Evolutionary conservation across 1,140 invertebrate species (phyloP).

Genomic region (Ostrea edulis): DNA sequence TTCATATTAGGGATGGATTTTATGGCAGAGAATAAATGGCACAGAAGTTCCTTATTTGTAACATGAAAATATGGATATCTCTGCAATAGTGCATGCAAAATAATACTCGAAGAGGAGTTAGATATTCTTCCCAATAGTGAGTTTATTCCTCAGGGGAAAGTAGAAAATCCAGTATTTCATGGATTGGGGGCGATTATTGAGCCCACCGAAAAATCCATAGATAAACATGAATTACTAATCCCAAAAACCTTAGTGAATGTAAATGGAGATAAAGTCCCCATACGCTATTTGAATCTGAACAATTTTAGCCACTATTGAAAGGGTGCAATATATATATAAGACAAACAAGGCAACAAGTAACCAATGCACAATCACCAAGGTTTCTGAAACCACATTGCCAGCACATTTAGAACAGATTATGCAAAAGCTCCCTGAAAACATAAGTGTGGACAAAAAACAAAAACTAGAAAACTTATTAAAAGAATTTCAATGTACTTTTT

Average conservation of each 20-base stretch:
- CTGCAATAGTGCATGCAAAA: background rate
- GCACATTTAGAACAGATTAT: background rate
- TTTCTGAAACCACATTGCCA: background rate
- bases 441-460: background rate
- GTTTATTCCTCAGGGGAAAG: background rate
- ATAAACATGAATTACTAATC: background rate
- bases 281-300: background rate
- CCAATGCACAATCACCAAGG: background rate
- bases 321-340: background rate
- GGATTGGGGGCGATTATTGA: background rate
- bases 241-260: background rate
- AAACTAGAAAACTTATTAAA: background rate
- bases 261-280: background rate
- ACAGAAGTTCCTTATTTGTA: background rate
- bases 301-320: background rate
- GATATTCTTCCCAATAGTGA: background rate
- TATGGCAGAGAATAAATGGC: conserved; percentile 28
- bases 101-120: background rate
- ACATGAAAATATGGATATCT: background rate
- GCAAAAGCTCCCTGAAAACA: background rate
- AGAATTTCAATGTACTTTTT: conserved; percentile 18
- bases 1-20: conserved; percentile 42
- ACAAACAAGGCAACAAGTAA: background rate
- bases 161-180: background rate
- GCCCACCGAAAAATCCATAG: too few relatives aligned